These are phyloP conservation scores for Stenolophus ochropezus DNA, from an alignment of 2,888 invertebrate species.

Conservation along the genomic window DNA sequence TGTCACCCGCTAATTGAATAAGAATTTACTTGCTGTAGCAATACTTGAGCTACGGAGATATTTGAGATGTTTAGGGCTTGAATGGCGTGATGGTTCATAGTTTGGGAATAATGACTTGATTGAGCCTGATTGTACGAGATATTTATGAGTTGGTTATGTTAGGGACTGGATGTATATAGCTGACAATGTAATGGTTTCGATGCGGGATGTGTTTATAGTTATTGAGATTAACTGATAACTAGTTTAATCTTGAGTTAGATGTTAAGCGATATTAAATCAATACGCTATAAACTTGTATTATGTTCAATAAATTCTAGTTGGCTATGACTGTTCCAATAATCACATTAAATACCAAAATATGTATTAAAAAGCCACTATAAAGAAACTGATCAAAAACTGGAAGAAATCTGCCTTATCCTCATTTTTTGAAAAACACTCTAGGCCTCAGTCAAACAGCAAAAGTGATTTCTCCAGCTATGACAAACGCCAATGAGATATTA, in stretches of 20 bases:
- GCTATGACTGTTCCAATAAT: no score
- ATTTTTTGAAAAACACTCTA: no score
- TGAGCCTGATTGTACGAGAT: constrained; percentile 1
- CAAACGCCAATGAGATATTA: no score
- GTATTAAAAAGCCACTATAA: no score
- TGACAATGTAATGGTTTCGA: not conserved
- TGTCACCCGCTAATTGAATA: constrained; percentile 37
- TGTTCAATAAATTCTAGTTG: no score
- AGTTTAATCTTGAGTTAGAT: not conserved
- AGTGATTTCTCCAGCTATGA: no score
- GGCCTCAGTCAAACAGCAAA: no score
- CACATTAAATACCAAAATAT: no score
- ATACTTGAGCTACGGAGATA: not conserved
- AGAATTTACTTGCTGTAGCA: constrained; percentile 22
- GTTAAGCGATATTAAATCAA: not conserved
- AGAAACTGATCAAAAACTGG: no score
- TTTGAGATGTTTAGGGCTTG: not conserved
- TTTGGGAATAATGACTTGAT: constrained; percentile 17
- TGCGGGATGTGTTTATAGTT: not conserved
- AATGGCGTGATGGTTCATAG: not conserved
- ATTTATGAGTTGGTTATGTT: constrained; percentile 1
- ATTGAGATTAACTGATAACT: not conserved
- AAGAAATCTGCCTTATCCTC: no score
- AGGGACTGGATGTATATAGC: not conserved
- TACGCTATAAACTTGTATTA: no score